phyloP scores from a whole-genome alignment of 2,797 vertebrate species.

The Loris lydekkerianus region DNA sequence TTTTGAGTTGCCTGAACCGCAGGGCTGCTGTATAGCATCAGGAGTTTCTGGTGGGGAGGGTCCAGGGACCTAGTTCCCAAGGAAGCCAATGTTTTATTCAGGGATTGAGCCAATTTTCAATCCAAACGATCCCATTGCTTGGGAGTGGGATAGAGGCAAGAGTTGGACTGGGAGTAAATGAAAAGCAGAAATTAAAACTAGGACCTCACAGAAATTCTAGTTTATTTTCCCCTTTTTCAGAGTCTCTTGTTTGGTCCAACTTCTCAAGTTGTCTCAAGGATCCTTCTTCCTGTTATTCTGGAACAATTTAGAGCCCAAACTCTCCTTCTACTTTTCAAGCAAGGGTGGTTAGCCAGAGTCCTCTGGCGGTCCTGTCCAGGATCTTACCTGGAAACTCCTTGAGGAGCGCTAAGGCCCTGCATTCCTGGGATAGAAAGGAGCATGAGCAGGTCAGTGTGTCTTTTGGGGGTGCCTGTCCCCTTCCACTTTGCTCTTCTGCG shows the following conservation, averaged over 20 bases:
- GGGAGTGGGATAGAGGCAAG: not conserved
- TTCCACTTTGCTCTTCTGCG: constrained; percentile 32
- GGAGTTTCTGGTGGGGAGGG: not conserved
- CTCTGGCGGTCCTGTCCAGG: not conserved
- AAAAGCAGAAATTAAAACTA: constrained; percentile 28
- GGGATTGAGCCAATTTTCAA: not conserved
- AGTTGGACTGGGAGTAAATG: not conserved
- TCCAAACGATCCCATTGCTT: not conserved
- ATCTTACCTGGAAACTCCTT: not conserved
- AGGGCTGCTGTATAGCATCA: not conserved
- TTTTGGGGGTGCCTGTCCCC: not conserved
- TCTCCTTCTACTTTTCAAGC: not conserved
- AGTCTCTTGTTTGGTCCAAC: constrained; percentile 8
- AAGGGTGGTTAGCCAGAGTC: not conserved
- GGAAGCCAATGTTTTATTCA: not conserved
- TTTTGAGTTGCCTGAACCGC: not conserved
- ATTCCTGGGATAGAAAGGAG: not conserved
- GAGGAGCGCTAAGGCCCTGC: not conserved
- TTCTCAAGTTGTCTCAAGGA: not conserved
- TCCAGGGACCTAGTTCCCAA: not conserved
- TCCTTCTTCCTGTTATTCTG: constrained; percentile 31
- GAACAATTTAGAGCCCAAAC: not conserved
- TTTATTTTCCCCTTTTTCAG: constrained; percentile 2
- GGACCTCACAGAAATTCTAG: not conserved
- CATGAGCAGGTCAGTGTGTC: not conserved